A percentile compares a stretch with the other conserved stretches of the same genome.
Evolutionary conservation across 2,113 vertebrate species (phyloP).

Genomic region (Trichomycterus rosablanca): DNA sequence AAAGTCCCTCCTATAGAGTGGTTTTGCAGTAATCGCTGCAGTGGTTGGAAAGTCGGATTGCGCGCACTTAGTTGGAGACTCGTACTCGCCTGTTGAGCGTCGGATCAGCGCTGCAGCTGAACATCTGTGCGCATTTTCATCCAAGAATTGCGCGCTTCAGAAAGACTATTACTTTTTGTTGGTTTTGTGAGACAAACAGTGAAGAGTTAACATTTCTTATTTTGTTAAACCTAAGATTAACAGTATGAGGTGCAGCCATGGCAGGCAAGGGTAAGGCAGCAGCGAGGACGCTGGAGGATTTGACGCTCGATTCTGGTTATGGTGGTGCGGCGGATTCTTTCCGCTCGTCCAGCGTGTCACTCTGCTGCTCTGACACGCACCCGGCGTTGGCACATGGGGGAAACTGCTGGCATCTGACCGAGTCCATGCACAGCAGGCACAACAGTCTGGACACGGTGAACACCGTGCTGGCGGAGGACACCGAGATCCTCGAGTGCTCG

Average conservation of each 20-base stretch:
- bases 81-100: background rate
- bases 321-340: constrained; percentile 77
- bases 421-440: constrained; percentile 95
- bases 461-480: constrained; percentile 80
- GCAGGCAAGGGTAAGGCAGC: constrained; percentile 84
- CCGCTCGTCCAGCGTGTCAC: constrained; percentile 75
- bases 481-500: constrained; percentile 88
- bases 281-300: constrained; percentile 75
- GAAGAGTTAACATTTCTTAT: background rate
- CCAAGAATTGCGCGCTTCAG: background rate
- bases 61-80: constrained; percentile 24
- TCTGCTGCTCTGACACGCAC: constrained; percentile 72
- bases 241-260: constrained; percentile 95
- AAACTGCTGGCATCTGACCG: constrained; percentile 93
- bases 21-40: constrained; percentile 54
- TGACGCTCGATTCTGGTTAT: constrained; percentile 79
- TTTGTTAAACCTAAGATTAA: constrained; percentile 53
- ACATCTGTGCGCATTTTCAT: no score
- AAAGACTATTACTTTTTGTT: no score
- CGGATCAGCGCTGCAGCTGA: no score
- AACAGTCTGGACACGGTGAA: constrained; percentile 97
- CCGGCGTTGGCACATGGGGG: constrained; percentile 65
- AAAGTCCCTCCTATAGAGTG: constrained; percentile 48
- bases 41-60: constrained; percentile 46
- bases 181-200: background rate